These are phyloP conservation scores for Thripadectes ignobilis DNA, from an alignment of 2,797 vertebrate species.

Conservation along the genomic window DNA sequence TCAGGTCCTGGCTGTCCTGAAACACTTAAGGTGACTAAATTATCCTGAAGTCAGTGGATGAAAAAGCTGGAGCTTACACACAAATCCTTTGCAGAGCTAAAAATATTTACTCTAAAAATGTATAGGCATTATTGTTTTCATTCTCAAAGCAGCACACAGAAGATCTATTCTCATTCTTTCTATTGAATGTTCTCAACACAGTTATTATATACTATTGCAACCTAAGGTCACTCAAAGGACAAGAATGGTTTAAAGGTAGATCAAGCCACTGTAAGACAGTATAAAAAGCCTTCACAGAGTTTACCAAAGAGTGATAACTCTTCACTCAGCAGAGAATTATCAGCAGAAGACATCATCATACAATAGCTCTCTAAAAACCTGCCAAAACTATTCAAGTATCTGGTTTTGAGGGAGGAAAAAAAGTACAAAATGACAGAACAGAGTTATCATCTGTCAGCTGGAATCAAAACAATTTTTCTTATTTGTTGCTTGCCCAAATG, in stretches of 20 bases:
- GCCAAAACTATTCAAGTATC: neutral
- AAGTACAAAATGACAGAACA: neutral
- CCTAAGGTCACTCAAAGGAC: neutral
- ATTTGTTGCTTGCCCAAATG: neutral
- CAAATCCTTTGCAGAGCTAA: neutral
- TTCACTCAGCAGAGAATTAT: neutral
- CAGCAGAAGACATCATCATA: neutral
- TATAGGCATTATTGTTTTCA: neutral
- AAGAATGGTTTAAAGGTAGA: neutral
- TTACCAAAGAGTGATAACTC: neutral
- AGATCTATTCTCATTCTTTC: neutral
- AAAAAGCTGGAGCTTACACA: neutral
- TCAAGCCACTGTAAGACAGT: neutral
- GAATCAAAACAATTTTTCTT: neutral
- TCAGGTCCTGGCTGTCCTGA: neutral
- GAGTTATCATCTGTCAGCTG: neutral
- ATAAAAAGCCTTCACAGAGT: neutral
- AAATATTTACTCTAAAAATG: neutral
- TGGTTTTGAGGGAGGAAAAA: neutral
- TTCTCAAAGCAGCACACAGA: neutral
- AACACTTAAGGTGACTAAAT: neutral
- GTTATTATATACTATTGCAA: neutral
- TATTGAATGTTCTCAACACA: neutral
- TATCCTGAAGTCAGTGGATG: neutral
- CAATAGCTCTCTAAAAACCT: neutral